Percentiles rank a stretch among this genome's conserved stretches.
phyloP scores from a whole-genome alignment of 2,888 invertebrate species.

The Lutraria lutraria region DNA sequence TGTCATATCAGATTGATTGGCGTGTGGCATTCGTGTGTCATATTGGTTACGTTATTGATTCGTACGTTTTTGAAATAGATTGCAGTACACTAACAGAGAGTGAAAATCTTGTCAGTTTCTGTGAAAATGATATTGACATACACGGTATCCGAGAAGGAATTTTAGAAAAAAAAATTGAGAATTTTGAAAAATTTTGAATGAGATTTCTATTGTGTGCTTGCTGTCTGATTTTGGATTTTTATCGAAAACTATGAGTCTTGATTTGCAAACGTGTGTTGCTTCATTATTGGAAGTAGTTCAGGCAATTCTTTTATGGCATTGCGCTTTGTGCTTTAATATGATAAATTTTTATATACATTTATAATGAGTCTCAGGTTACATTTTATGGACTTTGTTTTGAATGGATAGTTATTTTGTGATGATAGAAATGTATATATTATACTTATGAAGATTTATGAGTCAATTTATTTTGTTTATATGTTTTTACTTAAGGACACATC shows the following conservation, averaged over 20 bases:
- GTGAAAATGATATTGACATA: constrained; percentile 16
- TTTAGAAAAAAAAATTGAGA: not conserved
- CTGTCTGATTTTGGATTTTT: constrained; percentile 14
- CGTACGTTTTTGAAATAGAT: constrained; percentile 13
- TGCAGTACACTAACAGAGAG: not conserved
- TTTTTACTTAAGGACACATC: too few species aligned
- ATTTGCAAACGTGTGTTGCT: constrained; percentile 6
- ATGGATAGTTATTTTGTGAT: too few species aligned
- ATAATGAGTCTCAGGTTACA: too few species aligned
- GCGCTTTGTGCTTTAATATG: too few species aligned
- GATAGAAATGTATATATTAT: too few species aligned
- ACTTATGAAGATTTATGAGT: too few species aligned
- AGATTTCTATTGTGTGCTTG: not conserved
- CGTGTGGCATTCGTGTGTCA: not conserved
- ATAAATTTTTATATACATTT: too few species aligned
- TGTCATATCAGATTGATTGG: constrained; percentile 9
- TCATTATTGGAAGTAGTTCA: not conserved
- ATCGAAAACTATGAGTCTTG: not conserved
- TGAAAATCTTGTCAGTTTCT: not conserved
- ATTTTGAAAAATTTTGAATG: constrained; percentile 15
- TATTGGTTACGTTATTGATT: not conserved
- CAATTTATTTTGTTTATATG: too few species aligned
- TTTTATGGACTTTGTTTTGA: too few species aligned
- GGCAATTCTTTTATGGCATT: constrained; percentile 10
- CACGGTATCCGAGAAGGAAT: not conserved